Evolutionary conservation across 2,888 invertebrate species (phyloP).

Genomic region (Synanthedon vespiformis): DNA sequence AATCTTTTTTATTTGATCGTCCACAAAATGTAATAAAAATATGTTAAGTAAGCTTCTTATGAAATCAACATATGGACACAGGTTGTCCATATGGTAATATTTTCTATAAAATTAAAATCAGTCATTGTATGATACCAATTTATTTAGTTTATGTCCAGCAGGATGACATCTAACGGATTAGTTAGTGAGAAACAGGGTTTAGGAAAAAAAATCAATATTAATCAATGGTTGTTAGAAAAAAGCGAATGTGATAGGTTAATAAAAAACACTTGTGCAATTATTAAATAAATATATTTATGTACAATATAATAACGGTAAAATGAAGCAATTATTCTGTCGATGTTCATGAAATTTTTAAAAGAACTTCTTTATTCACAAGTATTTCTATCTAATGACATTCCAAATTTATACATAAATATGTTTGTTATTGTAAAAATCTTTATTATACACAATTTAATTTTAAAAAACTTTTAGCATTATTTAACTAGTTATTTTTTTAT

Average conservation of each 20-base stretch:
- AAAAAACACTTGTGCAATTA: constrained; percentile 40
- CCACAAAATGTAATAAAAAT: constrained; percentile 17
- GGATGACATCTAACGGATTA: too few relatives aligned
- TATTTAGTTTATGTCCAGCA: too few relatives aligned
- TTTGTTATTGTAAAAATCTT: constrained; percentile 49
- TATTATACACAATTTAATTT: constrained; percentile 38
- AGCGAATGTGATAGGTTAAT: too few relatives aligned
- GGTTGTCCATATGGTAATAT: too few relatives aligned
- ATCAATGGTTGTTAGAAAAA: too few relatives aligned
- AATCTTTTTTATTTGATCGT: constrained; percentile 26
- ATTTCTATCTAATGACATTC: constrained; percentile 35
- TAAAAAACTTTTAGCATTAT: constrained; percentile 26
- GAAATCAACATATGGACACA: too few relatives aligned
- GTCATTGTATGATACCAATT: too few relatives aligned
- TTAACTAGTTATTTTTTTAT: constrained; percentile 3
- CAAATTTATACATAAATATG: constrained; percentile 55
- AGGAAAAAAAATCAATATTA: too few relatives aligned
- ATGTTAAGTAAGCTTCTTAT: too few relatives aligned
- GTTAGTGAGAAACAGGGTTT: too few relatives aligned
- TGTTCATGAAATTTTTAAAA: constrained; percentile 42
- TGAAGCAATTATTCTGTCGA: constrained; percentile 54
- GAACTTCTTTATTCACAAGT: constrained; percentile 21
- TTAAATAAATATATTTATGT: constrained; percentile 72
- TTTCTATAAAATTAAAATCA: too few relatives aligned
- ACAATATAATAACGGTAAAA: constrained; percentile 62